Percentiles rank a stretch among this genome's conserved stretches.
Conservation (phyloP, 1,140 invertebrate species). For the Bombus picipes region DNA sequence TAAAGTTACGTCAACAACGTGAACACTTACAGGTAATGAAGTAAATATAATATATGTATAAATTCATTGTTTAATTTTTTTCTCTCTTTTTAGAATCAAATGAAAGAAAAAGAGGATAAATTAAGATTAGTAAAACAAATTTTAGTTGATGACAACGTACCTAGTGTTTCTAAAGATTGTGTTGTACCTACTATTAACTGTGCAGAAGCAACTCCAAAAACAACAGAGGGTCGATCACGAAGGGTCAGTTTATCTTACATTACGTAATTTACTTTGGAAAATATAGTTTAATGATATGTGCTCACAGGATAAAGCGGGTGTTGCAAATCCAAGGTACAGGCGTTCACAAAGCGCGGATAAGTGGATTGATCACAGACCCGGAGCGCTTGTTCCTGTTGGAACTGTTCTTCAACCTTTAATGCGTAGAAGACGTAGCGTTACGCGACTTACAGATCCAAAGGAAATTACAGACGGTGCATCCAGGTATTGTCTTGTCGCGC, state of each 20-base stretch:
- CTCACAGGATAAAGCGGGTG: constrained; percentile 79
- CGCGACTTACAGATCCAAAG: constrained; percentile 87
- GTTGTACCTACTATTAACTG: constrained; percentile 48
- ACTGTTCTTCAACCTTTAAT: constrained; percentile 95
- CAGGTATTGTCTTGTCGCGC: constrained; percentile 95
- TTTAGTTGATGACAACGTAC: constrained; percentile 76
- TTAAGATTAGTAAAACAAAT: constrained; percentile 82
- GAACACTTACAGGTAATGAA: constrained; percentile 84
- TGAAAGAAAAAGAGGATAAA: constrained; percentile 83
- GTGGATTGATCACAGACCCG: constrained; percentile 96
- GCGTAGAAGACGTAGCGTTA: constrained; percentile 91
- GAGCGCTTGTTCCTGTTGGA: constrained; percentile 87
- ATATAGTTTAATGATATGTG: constrained; percentile 19
- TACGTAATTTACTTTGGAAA: neutral
- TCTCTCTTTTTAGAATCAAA: constrained; percentile 73
- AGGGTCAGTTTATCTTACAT: constrained; percentile 60
- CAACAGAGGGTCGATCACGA: constrained; percentile 72
- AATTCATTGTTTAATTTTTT: neutral
- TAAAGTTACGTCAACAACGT: constrained; percentile 86
- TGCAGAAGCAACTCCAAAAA: constrained; percentile 62
- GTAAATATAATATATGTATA: neutral
- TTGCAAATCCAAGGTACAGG: constrained; percentile 89
- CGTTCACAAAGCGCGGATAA: constrained; percentile 91
- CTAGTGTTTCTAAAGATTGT: constrained; percentile 63
- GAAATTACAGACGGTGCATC: constrained; percentile 84